Conservation (phyloP, 1,140 invertebrate species). For the Leguminivora glycinivorella region DNA sequence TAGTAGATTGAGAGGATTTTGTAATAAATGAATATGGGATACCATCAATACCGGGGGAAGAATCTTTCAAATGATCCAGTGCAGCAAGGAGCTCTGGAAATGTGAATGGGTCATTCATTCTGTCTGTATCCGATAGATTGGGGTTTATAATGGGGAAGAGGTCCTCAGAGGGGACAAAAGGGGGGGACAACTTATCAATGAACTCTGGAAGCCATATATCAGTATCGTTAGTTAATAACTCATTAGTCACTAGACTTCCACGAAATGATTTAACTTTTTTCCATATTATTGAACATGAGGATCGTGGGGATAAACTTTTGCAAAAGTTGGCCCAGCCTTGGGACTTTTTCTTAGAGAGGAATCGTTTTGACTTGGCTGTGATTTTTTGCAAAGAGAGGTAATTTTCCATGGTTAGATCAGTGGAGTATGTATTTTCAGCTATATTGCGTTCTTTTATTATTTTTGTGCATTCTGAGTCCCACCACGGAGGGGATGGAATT, state of each 20-base stretch:
- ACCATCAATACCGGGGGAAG: too few species aligned
- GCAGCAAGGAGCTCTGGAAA: background rate
- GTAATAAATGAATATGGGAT: too few species aligned
- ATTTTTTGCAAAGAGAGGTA: slow-evolving; percentile 10
- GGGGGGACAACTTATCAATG: slow-evolving; percentile 15
- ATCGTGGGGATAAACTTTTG: slow-evolving; percentile 7
- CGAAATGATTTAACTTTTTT: slow-evolving; percentile 23
- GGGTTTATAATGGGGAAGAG: background rate
- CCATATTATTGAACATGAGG: slow-evolving; percentile 20
- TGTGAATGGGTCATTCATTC: slow-evolving; percentile 12
- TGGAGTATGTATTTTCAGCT: slow-evolving; percentile 24
- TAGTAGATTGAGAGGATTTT: too few species aligned
- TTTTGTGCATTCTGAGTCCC: slow-evolving; percentile 36
- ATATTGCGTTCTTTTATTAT: slow-evolving; percentile 20
- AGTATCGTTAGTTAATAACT: background rate
- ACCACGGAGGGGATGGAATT: slow-evolving; percentile 36
- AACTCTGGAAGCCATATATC: background rate
- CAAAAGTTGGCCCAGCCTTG: slow-evolving; percentile 18
- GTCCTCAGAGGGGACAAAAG: slow-evolving; percentile 6
- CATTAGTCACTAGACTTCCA: too few species aligned
- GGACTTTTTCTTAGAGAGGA: slow-evolving; percentile 27
- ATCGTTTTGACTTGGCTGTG: background rate
- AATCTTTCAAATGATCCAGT: background rate
- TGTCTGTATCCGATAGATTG: background rate
- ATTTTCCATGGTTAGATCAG: background rate